Evolutionary conservation across 2,113 vertebrate species (phyloP).

Genomic region (Sorex araneus): DNA sequence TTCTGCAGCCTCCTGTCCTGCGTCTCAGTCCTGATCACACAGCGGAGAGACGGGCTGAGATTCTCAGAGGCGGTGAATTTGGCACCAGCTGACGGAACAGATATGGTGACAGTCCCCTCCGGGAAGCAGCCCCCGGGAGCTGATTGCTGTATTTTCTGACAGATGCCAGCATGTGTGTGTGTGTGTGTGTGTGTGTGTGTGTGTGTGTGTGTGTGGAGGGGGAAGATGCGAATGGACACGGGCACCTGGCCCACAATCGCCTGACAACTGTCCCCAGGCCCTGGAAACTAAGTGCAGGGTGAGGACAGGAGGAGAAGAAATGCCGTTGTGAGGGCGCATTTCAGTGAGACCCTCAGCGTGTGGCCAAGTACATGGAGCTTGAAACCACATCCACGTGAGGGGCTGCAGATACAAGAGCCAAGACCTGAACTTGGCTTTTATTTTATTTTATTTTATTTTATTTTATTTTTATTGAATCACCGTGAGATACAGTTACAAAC

Average conservation of each 20-base stretch:
- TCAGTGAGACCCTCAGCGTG: fast-evolving
- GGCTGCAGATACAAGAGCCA: background rate
- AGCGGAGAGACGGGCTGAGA: background rate
- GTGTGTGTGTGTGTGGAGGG: background rate
- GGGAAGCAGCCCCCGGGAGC: background rate
- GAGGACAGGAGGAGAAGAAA: background rate
- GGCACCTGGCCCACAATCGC: background rate
- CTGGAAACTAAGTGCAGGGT: background rate
- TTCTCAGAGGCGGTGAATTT: background rate
- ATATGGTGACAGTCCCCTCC: background rate
- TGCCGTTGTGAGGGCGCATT: background rate
- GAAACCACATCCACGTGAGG: fast-evolving
- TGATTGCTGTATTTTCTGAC: background rate
- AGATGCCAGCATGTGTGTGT: background rate
- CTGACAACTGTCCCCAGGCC: background rate
- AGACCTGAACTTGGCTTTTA: background rate
- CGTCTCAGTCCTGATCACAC: background rate
- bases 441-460: no score
- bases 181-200: no score
- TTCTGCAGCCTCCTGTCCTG: background rate
- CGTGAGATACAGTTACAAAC: no score
- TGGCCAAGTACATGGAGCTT: fast-evolving
- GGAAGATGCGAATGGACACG: background rate
- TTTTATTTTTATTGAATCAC: background rate
- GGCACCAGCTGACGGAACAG: background rate